These are phyloP conservation scores for Manis crassicaudata DNA, from an alignment of 2,797 vertebrate genomes.

Conservation along the genomic window DNA sequence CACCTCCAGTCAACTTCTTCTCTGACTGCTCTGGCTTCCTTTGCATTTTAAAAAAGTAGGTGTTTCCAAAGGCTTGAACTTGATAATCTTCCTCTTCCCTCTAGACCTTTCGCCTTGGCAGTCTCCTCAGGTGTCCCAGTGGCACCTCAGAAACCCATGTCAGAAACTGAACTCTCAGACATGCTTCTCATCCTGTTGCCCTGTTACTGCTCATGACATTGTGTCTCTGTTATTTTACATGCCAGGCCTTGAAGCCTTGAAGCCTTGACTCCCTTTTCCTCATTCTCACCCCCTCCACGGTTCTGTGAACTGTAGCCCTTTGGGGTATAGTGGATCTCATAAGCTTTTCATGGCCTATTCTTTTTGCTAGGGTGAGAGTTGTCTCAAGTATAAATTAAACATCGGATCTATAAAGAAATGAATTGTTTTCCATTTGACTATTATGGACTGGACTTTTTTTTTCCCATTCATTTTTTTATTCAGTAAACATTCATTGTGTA, in stretches of 20 bases:
- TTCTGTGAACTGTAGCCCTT: background rate
- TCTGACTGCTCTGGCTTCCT: background rate
- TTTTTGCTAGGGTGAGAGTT: background rate
- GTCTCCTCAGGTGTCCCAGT: background rate
- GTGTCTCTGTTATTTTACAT: background rate
- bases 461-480: background rate
- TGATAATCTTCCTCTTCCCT: background rate
- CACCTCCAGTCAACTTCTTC: background rate
- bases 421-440: background rate
- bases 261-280: background rate
- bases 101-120: background rate
- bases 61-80: background rate
- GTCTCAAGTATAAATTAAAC: constrained; percentile 24
- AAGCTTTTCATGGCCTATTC: background rate
- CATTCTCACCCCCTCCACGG: fast-evolving
- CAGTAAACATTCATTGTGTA: background rate
- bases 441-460: background rate
- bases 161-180: background rate
- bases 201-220: background rate
- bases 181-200: background rate
- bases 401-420: background rate
- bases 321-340: background rate
- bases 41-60: background rate
- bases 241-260: background rate
- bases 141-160: background rate